phyloP scores from a whole-genome alignment of 2,113 vertebrate genomes.

The Genyomyrus donnyi region DNA sequence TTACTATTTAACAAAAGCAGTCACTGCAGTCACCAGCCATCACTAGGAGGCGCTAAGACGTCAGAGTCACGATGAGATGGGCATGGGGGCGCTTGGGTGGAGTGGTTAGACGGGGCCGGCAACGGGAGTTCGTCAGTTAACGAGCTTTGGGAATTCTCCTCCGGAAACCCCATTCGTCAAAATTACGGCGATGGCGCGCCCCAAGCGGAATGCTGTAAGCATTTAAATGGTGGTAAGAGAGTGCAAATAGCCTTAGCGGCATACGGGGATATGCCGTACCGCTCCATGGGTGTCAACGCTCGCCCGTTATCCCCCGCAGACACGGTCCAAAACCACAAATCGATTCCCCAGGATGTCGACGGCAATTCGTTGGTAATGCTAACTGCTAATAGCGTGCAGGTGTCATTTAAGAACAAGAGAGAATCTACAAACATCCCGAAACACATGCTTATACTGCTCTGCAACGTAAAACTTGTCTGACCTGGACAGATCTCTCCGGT shows the following conservation, averaged over 20 bases:
- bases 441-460: neutral
- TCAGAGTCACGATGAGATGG: neutral
- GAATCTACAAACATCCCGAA: neutral
- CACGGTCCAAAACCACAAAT: neutral
- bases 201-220: neutral
- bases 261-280: no score
- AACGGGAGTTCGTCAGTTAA: slow-evolving; percentile 3
- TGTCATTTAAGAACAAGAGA: neutral
- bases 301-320: neutral
- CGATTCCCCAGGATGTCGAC: neutral
- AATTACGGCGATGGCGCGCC: slow-evolving; percentile 5
- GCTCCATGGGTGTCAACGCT: neutral
- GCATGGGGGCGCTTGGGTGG: neutral
- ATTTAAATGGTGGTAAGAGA: slow-evolving; percentile 1
- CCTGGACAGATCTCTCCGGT: neutral
- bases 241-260: slow-evolving; percentile 11
- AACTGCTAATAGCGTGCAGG: neutral
- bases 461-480: neutral
- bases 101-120: neutral
- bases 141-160: neutral
- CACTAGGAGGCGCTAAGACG: neutral
- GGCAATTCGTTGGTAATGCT: neutral
- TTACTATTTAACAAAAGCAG: neutral
- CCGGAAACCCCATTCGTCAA: slow-evolving; percentile 9
- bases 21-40: neutral